These are phyloP conservation scores for Catharus minimus DNA, from an alignment of 2,113 vertebrate species.

Conservation along the genomic window DNA sequence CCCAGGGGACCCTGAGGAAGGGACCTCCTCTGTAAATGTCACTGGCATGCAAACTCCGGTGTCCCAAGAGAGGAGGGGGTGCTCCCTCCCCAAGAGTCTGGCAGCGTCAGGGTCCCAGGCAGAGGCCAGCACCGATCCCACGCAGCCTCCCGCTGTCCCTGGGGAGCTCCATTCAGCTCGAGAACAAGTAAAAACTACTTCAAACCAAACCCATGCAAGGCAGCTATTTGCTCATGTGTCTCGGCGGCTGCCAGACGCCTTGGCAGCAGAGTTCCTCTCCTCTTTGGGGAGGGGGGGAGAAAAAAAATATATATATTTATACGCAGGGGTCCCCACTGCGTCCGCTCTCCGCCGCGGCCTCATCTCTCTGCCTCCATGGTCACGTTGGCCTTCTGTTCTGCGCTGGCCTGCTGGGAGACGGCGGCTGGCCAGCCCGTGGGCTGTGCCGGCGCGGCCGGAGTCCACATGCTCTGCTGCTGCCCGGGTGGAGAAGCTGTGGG, in stretches of 20 bases:
- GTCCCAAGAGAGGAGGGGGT: slow-evolving; percentile 7
- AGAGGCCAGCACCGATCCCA: slow-evolving; percentile 21
- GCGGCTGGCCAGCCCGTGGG: slow-evolving; percentile 84
- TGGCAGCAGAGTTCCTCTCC: slow-evolving; percentile 60
- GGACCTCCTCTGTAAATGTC: neutral
- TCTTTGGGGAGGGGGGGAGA: neutral
- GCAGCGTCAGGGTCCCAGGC: neutral
- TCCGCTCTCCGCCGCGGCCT: slow-evolving; percentile 67
- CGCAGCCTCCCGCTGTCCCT: slow-evolving; percentile 51
- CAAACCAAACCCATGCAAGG: slow-evolving; percentile 71
- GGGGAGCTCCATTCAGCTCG: slow-evolving; percentile 58
- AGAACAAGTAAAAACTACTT: slow-evolving; percentile 66
- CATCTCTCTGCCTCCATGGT: slow-evolving; percentile 98
- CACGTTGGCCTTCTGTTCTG: slow-evolving; percentile 90
- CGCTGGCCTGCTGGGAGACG: slow-evolving; percentile 78
- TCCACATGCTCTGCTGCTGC: slow-evolving; percentile 86
- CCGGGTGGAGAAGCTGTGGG: slow-evolving; percentile 83
- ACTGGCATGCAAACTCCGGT: slow-evolving; percentile 53
- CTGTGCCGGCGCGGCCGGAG: slow-evolving; percentile 82
- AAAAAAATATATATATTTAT: slow-evolving; percentile 25
- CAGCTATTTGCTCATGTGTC: slow-evolving; percentile 52
- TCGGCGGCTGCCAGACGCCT: neutral
- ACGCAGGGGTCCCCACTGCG: slow-evolving; percentile 52
- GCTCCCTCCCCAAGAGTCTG: neutral
- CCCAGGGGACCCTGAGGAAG: neutral